phyloP scores from a whole-genome alignment of 1,140 invertebrate genomes.

The Brachionus rotundiformis region DNA sequence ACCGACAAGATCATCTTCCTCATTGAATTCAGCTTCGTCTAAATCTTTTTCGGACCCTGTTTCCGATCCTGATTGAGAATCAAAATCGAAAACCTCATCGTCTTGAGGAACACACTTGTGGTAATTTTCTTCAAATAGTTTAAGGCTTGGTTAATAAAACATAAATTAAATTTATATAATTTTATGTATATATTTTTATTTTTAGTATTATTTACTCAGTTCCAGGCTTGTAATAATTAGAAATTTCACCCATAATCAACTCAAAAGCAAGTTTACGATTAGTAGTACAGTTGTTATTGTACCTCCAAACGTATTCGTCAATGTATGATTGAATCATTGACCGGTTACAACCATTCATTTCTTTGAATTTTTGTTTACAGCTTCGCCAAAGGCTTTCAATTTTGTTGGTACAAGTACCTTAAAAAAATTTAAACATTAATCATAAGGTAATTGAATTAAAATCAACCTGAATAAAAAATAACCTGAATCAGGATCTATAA shows the following conservation, averaged over 20 bases:
- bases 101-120: not conserved
- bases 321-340: conserved; percentile 13
- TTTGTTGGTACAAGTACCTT: not conserved
- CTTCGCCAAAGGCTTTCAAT: conserved; percentile 9
- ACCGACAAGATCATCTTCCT: not conserved
- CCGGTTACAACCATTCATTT: not conserved
- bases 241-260: not conserved
- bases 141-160: not conserved
- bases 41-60: not conserved
- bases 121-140: no score
- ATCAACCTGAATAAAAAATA: not conserved
- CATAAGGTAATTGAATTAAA: not conserved
- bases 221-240: not conserved
- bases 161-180: not conserved
- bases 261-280: not conserved
- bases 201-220: not conserved
- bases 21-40: not conserved
- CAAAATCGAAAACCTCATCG: not conserved
- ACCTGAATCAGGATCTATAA: not conserved
- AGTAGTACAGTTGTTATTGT: not conserved
- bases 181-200: not conserved
- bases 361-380: not conserved
- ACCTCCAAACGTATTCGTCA: conserved; percentile 3
- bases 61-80: not conserved
- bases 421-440: not conserved